Evolutionary conservation across 2,797 vertebrate species (phyloP).

Genomic region (Bradypodion ventrale): DNA sequence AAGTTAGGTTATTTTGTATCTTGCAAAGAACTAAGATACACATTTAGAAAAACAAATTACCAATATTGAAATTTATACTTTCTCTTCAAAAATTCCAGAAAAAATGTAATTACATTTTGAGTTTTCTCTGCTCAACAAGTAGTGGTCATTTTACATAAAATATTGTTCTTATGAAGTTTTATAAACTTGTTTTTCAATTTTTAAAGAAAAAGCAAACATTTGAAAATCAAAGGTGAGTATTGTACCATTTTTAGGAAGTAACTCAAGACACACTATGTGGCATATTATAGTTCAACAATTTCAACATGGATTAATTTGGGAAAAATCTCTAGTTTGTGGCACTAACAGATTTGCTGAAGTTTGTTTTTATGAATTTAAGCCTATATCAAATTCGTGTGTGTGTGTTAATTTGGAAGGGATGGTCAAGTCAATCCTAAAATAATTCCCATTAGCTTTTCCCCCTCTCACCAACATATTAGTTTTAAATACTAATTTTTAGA

Average conservation of each 20-base stretch:
- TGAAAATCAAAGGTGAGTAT: background rate
- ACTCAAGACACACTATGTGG: background rate
- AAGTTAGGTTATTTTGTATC: background rate
- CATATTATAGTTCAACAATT: background rate
- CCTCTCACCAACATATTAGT: background rate
- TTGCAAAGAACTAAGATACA: background rate
- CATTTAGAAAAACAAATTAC: background rate
- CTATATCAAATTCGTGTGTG: background rate
- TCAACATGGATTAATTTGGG: background rate
- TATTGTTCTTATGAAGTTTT: background rate
- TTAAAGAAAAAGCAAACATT: background rate
- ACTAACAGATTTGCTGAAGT: background rate
- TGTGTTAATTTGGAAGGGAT: background rate
- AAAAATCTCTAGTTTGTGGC: background rate
- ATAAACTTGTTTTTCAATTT: background rate
- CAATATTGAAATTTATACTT: background rate
- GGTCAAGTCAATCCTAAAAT: background rate
- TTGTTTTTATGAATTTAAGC: background rate
- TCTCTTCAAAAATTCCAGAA: background rate
- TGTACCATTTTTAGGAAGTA: background rate
- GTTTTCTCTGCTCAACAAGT: background rate
- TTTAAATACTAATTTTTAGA: background rate
- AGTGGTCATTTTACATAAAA: background rate
- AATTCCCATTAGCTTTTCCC: background rate
- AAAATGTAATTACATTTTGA: background rate